Base-by-base conservation (phyloP, 1,140 invertebrate species). In the Conopomorpha cramerella region DNA sequence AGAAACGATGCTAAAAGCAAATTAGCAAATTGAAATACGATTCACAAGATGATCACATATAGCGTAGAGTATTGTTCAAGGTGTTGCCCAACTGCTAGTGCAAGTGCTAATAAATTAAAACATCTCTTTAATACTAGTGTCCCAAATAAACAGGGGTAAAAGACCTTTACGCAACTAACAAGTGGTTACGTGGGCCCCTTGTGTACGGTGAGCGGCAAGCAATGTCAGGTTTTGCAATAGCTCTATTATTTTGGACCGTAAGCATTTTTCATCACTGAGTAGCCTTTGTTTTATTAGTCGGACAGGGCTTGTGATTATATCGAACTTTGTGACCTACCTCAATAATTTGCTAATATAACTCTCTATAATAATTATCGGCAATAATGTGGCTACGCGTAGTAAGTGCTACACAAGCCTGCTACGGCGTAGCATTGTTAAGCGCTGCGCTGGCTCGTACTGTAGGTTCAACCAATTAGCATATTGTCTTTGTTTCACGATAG, bases 111-210 rank as follows among this genome's bases (percentile, higher is more conserved):
- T 54, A 55, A 70, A 68, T 71, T 61, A 63, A 66, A 61, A 65
- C 58, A 68, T 67, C 55, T 52, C 53, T 67, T 49, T 61, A 55
- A 60, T 59, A 63, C 49, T 57, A 38, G 41, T 59, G 67, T 70
- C 63, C 70, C 58, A 66, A 66, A 74, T 66, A 71, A 70, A 67
- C 59, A 71, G 56, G 66, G 63, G 70, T 68, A 74, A 74, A 74
- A 62, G 68, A 50, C 65, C 65, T 74, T 74, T 74, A 66, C 67
- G 55, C 68, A 74, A 74, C 42, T 38, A n/a, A n/a, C n/a, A 2
- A 14, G 8, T 25, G 44, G 59, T 74, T 74, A 74, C 67, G 67
- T 66, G 49, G 44, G 46, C 45, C 52, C 43, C n/a, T n/a, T n/a
- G n/a, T n/a, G n/a, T n/a, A n/a, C n/a, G n/a, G n/a, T n/a, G 19